Evolutionary conservation across 2,113 vertebrate genomes (phyloP).

Genomic region (Ranitomeya imitator): DNA sequence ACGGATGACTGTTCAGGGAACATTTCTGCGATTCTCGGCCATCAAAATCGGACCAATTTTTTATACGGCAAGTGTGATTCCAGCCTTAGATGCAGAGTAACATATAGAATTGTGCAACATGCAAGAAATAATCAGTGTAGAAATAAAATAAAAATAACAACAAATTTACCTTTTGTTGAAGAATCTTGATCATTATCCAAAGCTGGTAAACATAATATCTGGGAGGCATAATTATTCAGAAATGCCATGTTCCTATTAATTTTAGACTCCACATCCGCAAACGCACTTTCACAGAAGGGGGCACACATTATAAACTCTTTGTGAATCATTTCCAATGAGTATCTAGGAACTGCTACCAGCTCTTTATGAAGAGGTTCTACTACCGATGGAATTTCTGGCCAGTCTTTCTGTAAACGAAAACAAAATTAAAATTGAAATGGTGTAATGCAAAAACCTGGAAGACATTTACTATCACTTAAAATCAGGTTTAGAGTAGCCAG

Average conservation of each 20-base stretch:
- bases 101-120: neutral
- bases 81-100: neutral
- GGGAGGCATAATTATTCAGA: constrained; percentile 58
- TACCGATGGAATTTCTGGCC: constrained; percentile 58
- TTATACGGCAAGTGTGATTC: too few relatives aligned
- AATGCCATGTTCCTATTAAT: constrained; percentile 43
- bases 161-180: constrained; percentile 16
- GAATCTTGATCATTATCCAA: constrained; percentile 20
- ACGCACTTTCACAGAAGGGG: constrained; percentile 48
- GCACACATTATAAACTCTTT: constrained; percentile 59
- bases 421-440: constrained; percentile 21
- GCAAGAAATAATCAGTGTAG: neutral
- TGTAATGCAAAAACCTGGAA: neutral
- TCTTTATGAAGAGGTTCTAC: constrained; percentile 43
- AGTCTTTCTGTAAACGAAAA: constrained; percentile 61
- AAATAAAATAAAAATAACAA: neutral
- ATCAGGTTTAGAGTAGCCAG: too few relatives aligned
- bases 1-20: too few relatives aligned
- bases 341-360: constrained; percentile 57
- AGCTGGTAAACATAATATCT: neutral
- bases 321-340: constrained; percentile 58
- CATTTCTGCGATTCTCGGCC: too few relatives aligned
- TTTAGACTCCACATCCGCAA: constrained; percentile 58
- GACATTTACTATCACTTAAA: neutral
- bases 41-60: too few relatives aligned